phyloP scores from a whole-genome alignment of 1,140 invertebrate species.

The Druon quercuslanigerum region DNA sequence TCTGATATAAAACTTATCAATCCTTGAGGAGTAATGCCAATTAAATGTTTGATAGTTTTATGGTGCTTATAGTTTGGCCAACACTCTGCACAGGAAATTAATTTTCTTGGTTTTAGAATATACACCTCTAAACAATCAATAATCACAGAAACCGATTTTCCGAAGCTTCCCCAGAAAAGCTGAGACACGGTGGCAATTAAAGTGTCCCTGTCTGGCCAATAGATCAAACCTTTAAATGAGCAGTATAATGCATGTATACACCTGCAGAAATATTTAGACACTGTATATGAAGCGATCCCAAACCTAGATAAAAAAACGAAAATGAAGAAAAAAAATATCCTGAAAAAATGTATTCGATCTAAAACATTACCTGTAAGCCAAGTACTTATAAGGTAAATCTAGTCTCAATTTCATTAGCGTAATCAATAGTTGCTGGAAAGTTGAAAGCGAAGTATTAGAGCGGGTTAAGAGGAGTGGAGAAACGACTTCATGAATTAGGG shows the following conservation, averaged over 20 bases:
- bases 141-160: not conserved
- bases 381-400: slow-evolving; percentile 1
- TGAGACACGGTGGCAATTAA: not conserved
- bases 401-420: not conserved
- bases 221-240: not conserved
- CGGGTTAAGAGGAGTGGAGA: not conserved
- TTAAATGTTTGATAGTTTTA: slow-evolving; percentile 55
- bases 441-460: not conserved
- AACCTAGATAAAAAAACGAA: slow-evolving; percentile 20
- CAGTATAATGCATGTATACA: not conserved
- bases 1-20: slow-evolving; percentile 58
- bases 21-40: slow-evolving; percentile 59
- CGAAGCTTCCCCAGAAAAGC: not conserved
- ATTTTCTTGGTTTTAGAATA: too few relatives aligned
- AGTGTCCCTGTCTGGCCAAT: slow-evolving; percentile 7
- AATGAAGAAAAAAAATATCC: not conserved
- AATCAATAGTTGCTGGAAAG: not conserved
- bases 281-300: not conserved
- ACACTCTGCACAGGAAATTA: not conserved
- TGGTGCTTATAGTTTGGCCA: slow-evolving; percentile 49
- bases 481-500: not conserved
- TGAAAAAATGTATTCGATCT: not conserved
- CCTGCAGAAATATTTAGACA: too few relatives aligned
- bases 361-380: not conserved
- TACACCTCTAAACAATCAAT: slow-evolving; percentile 35